Conservation (phyloP, 2,113 vertebrate genomes). For the Pseudorhombus dupliciocellatus region DNA sequence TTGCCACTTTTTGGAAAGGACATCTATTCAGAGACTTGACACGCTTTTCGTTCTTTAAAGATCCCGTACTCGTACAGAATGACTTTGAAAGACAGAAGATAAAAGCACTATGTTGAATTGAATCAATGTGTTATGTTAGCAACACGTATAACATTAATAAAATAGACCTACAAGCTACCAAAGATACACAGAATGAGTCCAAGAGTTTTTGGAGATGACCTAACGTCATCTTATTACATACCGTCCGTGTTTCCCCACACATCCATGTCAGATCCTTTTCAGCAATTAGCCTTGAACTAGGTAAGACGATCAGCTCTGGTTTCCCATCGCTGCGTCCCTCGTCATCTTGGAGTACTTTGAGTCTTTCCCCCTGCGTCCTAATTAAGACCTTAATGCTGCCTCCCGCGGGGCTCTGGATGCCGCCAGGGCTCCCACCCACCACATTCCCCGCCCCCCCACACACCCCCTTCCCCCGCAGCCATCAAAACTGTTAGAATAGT, state of each 20-base stretch:
- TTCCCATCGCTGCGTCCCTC: slow-evolving; percentile 79
- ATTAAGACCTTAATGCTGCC: slow-evolving; percentile 84
- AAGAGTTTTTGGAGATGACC: slow-evolving; percentile 72
- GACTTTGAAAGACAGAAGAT: neutral
- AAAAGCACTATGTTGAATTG: neutral
- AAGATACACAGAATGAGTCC: slow-evolving; percentile 59
- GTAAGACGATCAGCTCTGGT: slow-evolving; percentile 83
- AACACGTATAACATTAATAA: slow-evolving; percentile 19
- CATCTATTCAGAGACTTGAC: neutral
- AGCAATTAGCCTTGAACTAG: slow-evolving; percentile 84
- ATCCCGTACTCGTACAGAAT: neutral
- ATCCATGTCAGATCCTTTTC: slow-evolving; percentile 77
- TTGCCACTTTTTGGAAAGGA: slow-evolving; percentile 12
- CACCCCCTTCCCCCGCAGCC: slow-evolving; percentile 47
- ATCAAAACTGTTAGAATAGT: slow-evolving; percentile 78
- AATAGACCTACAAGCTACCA: slow-evolving; percentile 20
- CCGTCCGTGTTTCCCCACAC: slow-evolving; percentile 61
- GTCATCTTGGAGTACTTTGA: slow-evolving; percentile 80
- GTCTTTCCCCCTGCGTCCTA: slow-evolving; percentile 82
- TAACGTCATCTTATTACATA: slow-evolving; percentile 71
- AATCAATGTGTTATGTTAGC: neutral
- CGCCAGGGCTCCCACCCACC: slow-evolving; percentile 69
- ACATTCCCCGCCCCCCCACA: slow-evolving; percentile 61
- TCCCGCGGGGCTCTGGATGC: slow-evolving; percentile 72
- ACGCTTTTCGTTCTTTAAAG: neutral